A percentile compares a stretch with the other conserved stretches of the same genome.
phyloP scores from a whole-genome alignment of 2,113 vertebrate species.

The Aspidoscelis tigris region DNA sequence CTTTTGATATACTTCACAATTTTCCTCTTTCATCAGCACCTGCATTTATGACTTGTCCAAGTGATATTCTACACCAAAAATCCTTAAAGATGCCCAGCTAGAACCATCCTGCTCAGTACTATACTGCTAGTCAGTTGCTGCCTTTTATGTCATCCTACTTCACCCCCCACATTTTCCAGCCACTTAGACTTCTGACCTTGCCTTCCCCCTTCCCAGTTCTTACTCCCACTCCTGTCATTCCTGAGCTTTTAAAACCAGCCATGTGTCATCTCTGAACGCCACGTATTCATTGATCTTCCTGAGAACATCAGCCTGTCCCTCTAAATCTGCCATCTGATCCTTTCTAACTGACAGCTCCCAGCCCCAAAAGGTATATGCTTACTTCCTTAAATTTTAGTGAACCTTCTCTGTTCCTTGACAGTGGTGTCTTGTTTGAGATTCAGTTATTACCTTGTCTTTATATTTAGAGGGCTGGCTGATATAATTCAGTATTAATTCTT shows the following conservation, averaged over 20 bases:
- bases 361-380: constrained; percentile 34
- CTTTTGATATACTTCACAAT: constrained; percentile 24
- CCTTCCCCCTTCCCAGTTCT: constrained; percentile 45
- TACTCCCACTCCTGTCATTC: constrained; percentile 52
- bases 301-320: constrained; percentile 44
- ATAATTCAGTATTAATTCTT: constrained; percentile 36
- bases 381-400: constrained; percentile 39
- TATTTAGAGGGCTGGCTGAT: constrained; percentile 16
- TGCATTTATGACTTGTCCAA: constrained; percentile 30
- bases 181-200: constrained; percentile 39
- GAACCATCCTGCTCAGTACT: neutral
- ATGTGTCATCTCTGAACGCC: constrained; percentile 55
- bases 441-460: constrained; percentile 8
- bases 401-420: constrained; percentile 39
- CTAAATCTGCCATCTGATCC: constrained; percentile 37
- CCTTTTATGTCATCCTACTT: constrained; percentile 36
- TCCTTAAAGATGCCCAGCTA: constrained; percentile 17
- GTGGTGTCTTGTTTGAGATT: constrained; percentile 4
- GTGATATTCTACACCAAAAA: constrained; percentile 34
- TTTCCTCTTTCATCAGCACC: constrained; percentile 31
- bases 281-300: constrained; percentile 50
- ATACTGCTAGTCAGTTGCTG: constrained; percentile 24
- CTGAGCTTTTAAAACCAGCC: constrained; percentile 60
- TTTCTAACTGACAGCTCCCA: constrained; percentile 39
- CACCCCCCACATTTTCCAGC: constrained; percentile 51